Conservation (phyloP, 1,140 invertebrate species). For the Zaprionus davidi region DNA sequence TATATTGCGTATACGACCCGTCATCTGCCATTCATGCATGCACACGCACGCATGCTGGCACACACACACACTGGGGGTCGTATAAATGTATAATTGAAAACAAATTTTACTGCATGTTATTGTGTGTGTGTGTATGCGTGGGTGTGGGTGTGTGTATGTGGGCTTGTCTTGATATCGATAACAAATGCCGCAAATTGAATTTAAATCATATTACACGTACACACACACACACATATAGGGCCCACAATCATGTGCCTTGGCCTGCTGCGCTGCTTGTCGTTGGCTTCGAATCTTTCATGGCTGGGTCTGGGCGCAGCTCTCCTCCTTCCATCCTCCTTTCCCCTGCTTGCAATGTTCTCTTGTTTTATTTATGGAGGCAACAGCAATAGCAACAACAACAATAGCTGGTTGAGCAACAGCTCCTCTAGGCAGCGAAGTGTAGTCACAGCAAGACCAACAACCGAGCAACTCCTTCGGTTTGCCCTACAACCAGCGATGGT, state of each 20-base stretch:
- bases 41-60: constrained; percentile 3
- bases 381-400: constrained; percentile 33
- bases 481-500: constrained; percentile 13
- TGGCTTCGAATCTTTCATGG: constrained; percentile 8
- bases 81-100: constrained; percentile 73
- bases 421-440: constrained; percentile 12
- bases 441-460: constrained; percentile 18
- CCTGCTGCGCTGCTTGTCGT: constrained; percentile 23
- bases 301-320: constrained; percentile 37
- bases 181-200: constrained; percentile 81
- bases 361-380: constrained; percentile 75
- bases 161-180: constrained; percentile 76
- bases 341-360: constrained; percentile 48
- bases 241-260: constrained; percentile 11
- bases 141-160: constrained; percentile 7
- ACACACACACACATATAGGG: constrained; percentile 32
- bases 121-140: constrained; percentile 29
- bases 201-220: constrained; percentile 76
- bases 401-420: not conserved
- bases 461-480: constrained; percentile 45
- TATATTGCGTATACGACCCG: constrained; percentile 74
- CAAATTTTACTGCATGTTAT: constrained; percentile 72
- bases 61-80: constrained; percentile 21
- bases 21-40: constrained; percentile 22
- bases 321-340: not conserved